phyloP scores from a whole-genome alignment of 2,797 vertebrate genomes.

The Sciaenops ocellatus region DNA sequence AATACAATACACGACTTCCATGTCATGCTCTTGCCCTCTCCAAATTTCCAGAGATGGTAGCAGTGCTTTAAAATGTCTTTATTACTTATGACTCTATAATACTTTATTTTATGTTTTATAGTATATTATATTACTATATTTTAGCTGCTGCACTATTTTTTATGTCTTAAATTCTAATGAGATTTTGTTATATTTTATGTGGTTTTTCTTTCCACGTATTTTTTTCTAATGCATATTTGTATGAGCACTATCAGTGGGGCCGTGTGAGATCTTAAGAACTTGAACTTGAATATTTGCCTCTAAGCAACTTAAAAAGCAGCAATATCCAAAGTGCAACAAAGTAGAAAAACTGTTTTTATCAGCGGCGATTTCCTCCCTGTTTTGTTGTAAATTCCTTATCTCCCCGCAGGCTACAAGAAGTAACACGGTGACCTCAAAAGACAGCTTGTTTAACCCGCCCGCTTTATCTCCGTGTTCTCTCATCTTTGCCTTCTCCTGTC shows the following conservation, averaged over 20 bases:
- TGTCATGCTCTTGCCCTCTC: background rate
- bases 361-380: slow-evolving; percentile 47
- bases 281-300: slow-evolving; percentile 34
- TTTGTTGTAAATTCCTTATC: slow-evolving; percentile 49
- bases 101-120: background rate
- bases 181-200: background rate
- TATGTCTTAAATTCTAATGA: background rate
- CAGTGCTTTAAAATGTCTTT: background rate
- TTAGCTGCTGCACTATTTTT: background rate
- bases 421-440: slow-evolving; percentile 34
- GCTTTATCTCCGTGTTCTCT: slow-evolving; percentile 19
- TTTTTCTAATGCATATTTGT: background rate
- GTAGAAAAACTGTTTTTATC: slow-evolving; percentile 12
- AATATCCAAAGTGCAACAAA: slow-evolving; percentile 33
- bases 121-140: background rate
- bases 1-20: background rate
- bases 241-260: background rate
- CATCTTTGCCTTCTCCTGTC: background rate
- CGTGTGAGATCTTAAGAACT: background rate
- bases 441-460: slow-evolving; percentile 24
- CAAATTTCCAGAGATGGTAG: background rate
- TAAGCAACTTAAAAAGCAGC: slow-evolving; percentile 41
- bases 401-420: slow-evolving; percentile 44
- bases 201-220: background rate
- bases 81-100: background rate